Evolutionary conservation across 92 coral and sea anemone species (phyloP).

Genomic region (Muricea muricata): DNA sequence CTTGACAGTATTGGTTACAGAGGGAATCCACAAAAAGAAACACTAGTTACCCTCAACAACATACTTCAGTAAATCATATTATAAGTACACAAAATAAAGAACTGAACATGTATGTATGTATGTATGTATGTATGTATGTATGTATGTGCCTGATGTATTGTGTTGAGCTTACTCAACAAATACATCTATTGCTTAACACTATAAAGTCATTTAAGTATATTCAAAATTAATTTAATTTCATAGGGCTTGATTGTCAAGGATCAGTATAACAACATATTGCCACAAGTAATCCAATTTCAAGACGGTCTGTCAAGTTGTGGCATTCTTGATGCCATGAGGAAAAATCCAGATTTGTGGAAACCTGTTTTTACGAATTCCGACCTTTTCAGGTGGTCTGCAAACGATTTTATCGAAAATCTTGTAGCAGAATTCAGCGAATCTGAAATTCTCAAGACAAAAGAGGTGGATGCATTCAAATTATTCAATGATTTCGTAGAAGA

Average conservation of each 20-base stretch:
- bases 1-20: background rate
- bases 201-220: background rate
- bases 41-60: background rate
- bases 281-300: slow-evolving; percentile 8
- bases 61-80: slow-evolving; percentile 1
- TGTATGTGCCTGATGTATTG: no score
- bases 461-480: slow-evolving; percentile 13
- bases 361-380: slow-evolving; percentile 46
- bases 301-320: slow-evolving; percentile 21
- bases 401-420: slow-evolving; percentile 40
- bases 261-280: background rate
- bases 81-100: background rate
- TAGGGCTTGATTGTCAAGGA: slow-evolving; percentile 5
- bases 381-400: slow-evolving; percentile 33
- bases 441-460: slow-evolving; percentile 20
- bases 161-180: no score
- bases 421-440: slow-evolving; percentile 43
- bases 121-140: background rate
- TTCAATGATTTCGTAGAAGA: slow-evolving; percentile 3
- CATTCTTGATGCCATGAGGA: slow-evolving; percentile 17
- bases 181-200: background rate
- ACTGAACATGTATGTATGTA: background rate
- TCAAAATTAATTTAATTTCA: background rate
- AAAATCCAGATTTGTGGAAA: slow-evolving; percentile 50
- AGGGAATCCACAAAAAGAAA: slow-evolving; percentile 6